Evolutionary conservation across 2,888 invertebrate species (phyloP), one percentile per base, ranked within the genome.

Genomic region (Pheosia tremula): DNA sequence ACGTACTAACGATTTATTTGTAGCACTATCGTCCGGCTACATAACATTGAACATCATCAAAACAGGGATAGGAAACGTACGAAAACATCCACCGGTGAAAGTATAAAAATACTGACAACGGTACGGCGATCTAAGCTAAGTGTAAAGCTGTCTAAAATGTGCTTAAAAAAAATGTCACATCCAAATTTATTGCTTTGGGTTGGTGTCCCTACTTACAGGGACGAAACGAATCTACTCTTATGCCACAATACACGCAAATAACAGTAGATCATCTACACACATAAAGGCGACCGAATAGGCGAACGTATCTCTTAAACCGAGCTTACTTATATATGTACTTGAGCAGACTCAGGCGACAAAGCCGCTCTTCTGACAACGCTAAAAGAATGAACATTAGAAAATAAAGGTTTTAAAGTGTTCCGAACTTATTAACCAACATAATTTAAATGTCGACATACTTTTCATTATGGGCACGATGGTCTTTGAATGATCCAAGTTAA

Each of bases 141-240:
- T 77, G 74, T 77, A 84, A 86, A 86, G 82, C 85, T 83, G 84
- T 83, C 80, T 73, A 83, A 84, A 84, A 81, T 79, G 78, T 75
- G 73, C 68, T 79, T 77, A 77, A 77, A 87, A 85, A 80, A 78
- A 83, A 82, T 74, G 72, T 90, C 93, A 93, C 93, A 93, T 91
- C 92, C 92, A 86, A 85, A 75, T 83, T 92, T 93, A 93, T 93
- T 93, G 92, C 93, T 93, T 86, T 84, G 74, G 73, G 81, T 83
- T 74, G 41, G 63, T 66, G 74, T 79, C 74, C 80, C 75, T 83
- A 79, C 75, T 77, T 78, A 78, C 73, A 87, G 88, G 88, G 88
- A 89, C 83, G 78, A 84, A 86, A 83, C 81, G 72, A 58, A 57
- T 64, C 67, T 66, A 60, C 58, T 53, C 61, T 64, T 59, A 36